Evolutionary conservation across 2,888 invertebrate genomes (phyloP), one percentile per base, ranked within the genome.

Genomic region (Tiliacea aurago): DNA sequence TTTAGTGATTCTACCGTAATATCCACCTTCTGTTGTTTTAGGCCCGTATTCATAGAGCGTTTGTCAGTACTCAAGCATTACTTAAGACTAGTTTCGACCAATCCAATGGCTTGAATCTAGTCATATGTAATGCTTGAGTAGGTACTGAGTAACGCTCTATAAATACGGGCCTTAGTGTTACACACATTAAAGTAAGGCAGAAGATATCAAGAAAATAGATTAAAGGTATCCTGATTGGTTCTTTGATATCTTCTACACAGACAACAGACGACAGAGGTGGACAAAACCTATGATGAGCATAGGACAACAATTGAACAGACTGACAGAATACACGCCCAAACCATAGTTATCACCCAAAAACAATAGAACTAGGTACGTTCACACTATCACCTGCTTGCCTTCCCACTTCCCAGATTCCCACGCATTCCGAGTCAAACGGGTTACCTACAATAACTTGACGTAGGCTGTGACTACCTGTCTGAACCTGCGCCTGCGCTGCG

Each of bases 381-480:
- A 47, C 45, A 59, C 70, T 65, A 67, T 81, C 84, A 81, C 81
- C 76, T 80, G 81, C 68, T 81, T 51, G 7, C 43, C 70, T 74
- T 76, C 66, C 81, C 70, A 84, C 75, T 79, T 83, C 65, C 81
- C 80, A 80, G 62, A 65, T 81, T 75, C 81, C 81, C 81, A 81
- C 81, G 84, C 84, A 65, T 68, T 74, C 65, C 59, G 43, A 70
- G 23, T 69, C 61, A 81, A 81, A 84, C 81, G 68, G 80, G 84
- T 81, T 81, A 76, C 76, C 81, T 64, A 84, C 76, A 67, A 69
- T 73, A 47, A 63, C 49, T 73, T 83, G 75, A 67, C 67, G 84
- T 84, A 80, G 81, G 81, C 78, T 64, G 68, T 62, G 84, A 55
- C 67, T 84, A 80, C 84, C 81, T 82, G 84, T 71, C 76, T 61